A percentile compares a stretch with the other conserved stretches of the same genome.
These are phyloP conservation scores for Erpobdella octoculata DNA, from an alignment of 2,888 invertebrate genomes.

Conservation along the genomic window DNA sequence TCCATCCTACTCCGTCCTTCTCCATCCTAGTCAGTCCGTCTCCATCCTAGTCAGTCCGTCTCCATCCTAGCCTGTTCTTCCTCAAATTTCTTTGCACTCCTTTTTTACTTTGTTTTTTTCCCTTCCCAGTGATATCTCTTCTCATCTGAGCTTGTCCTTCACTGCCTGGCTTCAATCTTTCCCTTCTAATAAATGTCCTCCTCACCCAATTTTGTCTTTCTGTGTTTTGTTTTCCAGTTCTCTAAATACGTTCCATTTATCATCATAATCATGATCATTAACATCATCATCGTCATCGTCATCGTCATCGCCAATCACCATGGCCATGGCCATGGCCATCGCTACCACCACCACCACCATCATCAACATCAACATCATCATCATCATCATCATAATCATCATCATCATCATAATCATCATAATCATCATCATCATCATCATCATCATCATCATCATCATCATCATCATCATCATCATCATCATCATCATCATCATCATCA, in stretches of 20 bases:
- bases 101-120: background rate
- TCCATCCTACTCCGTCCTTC: too few species aligned
- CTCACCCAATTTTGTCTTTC: too few species aligned
- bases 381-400: slow-evolving; percentile 4
- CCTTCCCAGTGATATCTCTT: background rate
- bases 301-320: slow-evolving; percentile 18
- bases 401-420: background rate
- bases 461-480: slow-evolving; percentile 16
- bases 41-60: too few species aligned
- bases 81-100: too few species aligned
- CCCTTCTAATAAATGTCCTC: too few species aligned
- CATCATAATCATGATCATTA: slow-evolving; percentile 6
- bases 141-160: too few species aligned
- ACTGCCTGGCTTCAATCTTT: too few species aligned
- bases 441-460: slow-evolving; percentile 1
- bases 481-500: slow-evolving; percentile 8
- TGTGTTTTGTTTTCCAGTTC: too few species aligned
- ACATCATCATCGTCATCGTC: slow-evolving; percentile 13
- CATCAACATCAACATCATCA: slow-evolving; percentile 1
- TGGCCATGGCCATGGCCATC: background rate
- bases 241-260: too few species aligned
- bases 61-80: too few species aligned
- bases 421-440: slow-evolving; percentile 12
- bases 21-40: too few species aligned
- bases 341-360: slow-evolving; percentile 7